Evolutionary conservation across 1,140 invertebrate species (phyloP).

Genomic region (Eumaeus atala): DNA sequence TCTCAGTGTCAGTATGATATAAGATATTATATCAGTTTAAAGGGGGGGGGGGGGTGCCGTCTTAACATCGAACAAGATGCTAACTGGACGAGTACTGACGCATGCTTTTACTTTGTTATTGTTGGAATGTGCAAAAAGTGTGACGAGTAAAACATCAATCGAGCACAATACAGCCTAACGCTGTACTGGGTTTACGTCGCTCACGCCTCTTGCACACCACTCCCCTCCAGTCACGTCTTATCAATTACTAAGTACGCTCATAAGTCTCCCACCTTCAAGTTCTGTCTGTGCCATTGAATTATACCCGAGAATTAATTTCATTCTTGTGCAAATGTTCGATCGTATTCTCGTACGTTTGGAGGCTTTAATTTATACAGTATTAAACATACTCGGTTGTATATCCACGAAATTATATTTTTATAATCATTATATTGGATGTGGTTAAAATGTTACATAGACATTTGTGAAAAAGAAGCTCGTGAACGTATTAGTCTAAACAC

Average conservation of each 20-base stretch:
- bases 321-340: slow-evolving; percentile 1
- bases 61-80: too few species aligned
- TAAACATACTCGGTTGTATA: slow-evolving; percentile 7
- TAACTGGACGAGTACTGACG: too few species aligned
- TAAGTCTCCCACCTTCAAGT: neutral
- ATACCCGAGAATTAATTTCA: slow-evolving; percentile 3
- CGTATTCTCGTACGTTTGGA: slow-evolving; percentile 1
- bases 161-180: too few species aligned
- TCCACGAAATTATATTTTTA: slow-evolving; percentile 3
- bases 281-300: slow-evolving; percentile 5
- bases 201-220: too few species aligned
- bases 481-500: neutral
- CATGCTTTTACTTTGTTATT: too few species aligned
- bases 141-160: too few species aligned
- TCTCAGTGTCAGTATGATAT: too few species aligned
- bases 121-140: too few species aligned
- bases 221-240: too few species aligned
- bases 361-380: slow-evolving; percentile 8
- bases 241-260: neutral
- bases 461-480: neutral
- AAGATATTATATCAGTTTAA: too few species aligned
- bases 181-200: too few species aligned
- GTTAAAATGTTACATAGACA: neutral
- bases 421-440: slow-evolving; percentile 1
- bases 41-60: too few species aligned